Conservation (phyloP, 2,113 vertebrate species). For the Clarias gariepinus region DNA sequence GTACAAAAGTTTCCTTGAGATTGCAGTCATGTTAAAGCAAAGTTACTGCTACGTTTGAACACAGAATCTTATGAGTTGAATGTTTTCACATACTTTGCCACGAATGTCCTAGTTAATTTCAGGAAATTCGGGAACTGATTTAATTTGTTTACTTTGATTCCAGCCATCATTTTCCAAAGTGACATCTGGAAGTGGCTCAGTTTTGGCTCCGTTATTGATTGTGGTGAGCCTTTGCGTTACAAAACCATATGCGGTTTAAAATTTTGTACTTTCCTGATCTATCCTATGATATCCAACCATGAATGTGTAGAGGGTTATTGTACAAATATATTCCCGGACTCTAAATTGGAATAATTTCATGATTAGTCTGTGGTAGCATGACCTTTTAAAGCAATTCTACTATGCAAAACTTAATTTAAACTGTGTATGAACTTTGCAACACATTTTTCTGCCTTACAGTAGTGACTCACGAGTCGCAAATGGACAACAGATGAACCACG, state of each 20-base stretch:
- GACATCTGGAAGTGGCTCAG: slow-evolving; percentile 23
- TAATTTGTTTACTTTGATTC: background rate
- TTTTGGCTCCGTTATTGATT: background rate
- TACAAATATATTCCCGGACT: background rate
- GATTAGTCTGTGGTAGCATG: background rate
- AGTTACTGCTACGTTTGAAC: background rate
- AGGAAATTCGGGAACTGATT: background rate
- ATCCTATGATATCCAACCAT: background rate
- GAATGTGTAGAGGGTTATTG: background rate
- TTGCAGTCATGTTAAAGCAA: background rate
- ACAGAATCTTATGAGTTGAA: background rate
- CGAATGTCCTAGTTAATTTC: background rate
- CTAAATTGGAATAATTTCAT: background rate
- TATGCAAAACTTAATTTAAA: background rate
- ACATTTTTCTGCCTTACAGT: background rate
- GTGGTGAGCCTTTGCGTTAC: background rate
- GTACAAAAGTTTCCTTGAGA: background rate
- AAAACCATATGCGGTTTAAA: background rate
- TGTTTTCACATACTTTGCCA: background rate
- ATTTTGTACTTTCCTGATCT: background rate
- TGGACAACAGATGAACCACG: slow-evolving; percentile 58
- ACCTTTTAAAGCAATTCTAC: background rate
- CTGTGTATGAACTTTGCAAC: background rate
- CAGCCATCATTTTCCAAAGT: slow-evolving; percentile 11
- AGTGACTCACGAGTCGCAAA: slow-evolving; percentile 37